Evolutionary conservation across 37 sponge, comb jelly and placozoan genomes (phyloP).

Genomic region (Mnemiopsis leidyi): DNA sequence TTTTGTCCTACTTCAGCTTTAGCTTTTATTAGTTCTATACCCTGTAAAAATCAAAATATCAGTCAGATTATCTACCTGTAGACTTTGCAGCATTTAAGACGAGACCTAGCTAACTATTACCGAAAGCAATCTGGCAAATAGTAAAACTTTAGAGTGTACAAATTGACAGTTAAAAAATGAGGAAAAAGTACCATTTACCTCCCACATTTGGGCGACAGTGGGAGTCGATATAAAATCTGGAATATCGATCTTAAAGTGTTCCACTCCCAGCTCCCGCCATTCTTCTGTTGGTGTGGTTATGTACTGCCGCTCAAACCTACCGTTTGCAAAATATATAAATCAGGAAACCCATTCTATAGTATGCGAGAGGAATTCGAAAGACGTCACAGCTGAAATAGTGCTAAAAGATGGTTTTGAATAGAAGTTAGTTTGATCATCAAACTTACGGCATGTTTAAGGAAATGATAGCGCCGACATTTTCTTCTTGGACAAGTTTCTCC

Average conservation of each 20-base stretch:
- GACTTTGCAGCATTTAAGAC: too few species aligned
- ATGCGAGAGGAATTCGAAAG: too few species aligned
- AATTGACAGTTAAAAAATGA: background rate
- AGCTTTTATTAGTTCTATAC: conserved; percentile 41
- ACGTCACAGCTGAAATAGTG: too few species aligned
- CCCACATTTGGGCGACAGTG: conserved; percentile 45
- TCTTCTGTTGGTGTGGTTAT: conserved; percentile 47
- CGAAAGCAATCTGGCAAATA: too few species aligned
- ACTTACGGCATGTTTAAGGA: conserved; percentile 59
- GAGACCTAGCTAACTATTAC: too few species aligned
- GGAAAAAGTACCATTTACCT: background rate
- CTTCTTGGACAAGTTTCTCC: conserved; percentile 56
- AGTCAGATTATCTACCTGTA: too few species aligned
- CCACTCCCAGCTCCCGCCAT: conserved; percentile 40
- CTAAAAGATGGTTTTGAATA: too few species aligned
- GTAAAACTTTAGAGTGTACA: background rate
- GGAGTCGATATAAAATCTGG: conserved; percentile 58
- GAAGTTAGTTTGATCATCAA: too few species aligned
- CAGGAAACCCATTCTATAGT: too few species aligned
- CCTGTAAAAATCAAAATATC: background rate
- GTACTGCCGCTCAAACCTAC: conserved; percentile 47
- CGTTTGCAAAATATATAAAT: too few species aligned
- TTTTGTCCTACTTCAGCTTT: conserved; percentile 7
- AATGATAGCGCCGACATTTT: conserved; percentile 46
- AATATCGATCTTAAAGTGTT: conserved; percentile 56